Evolutionary conservation across 2,113 vertebrate species (phyloP).

Genomic region (Forbesichthys agassizii): DNA sequence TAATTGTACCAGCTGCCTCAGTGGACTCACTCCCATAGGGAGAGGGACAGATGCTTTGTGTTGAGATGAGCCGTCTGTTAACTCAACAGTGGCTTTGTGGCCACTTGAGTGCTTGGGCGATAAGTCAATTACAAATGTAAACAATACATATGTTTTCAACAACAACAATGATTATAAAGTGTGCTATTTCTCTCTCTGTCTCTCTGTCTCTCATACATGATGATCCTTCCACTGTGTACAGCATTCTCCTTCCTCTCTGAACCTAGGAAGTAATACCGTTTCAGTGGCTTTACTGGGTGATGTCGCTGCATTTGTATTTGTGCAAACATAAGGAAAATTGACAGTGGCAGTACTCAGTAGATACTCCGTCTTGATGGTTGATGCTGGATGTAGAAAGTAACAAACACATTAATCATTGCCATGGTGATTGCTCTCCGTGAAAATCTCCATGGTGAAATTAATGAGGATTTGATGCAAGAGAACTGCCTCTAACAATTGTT

Average conservation of each 20-base stretch:
- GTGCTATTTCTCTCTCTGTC: not conserved
- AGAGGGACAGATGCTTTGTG: not conserved
- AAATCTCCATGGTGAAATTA: conserved; percentile 20
- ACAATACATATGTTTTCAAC: too few species aligned
- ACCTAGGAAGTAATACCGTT: conserved; percentile 27
- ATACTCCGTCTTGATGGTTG: not conserved
- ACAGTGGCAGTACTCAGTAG: conserved; percentile 1
- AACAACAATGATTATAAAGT: too few species aligned
- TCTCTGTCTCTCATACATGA: conserved; percentile 14
- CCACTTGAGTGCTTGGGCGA: too few species aligned
- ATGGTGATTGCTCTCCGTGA: not conserved
- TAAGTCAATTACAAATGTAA: too few species aligned
- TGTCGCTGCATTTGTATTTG: conserved; percentile 33
- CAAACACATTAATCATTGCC: conserved; percentile 15
- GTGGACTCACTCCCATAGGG: not conserved
- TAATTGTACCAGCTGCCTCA: too few species aligned
- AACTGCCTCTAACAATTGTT: conserved; percentile 6
- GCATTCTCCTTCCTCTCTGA: conserved; percentile 9
- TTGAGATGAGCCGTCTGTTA: too few species aligned
- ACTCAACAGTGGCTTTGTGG: too few species aligned
- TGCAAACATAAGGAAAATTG: conserved; percentile 9
- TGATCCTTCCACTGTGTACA: not conserved
- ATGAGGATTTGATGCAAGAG: conserved; percentile 23
- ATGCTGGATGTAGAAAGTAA: not conserved
- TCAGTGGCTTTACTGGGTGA: conserved; percentile 17